A percentile compares a stretch with the other conserved stretches of the same genome.
These are phyloP conservation scores for Papilio polytes DNA, from an alignment of 1,140 invertebrate species.

Conservation along the genomic window DNA sequence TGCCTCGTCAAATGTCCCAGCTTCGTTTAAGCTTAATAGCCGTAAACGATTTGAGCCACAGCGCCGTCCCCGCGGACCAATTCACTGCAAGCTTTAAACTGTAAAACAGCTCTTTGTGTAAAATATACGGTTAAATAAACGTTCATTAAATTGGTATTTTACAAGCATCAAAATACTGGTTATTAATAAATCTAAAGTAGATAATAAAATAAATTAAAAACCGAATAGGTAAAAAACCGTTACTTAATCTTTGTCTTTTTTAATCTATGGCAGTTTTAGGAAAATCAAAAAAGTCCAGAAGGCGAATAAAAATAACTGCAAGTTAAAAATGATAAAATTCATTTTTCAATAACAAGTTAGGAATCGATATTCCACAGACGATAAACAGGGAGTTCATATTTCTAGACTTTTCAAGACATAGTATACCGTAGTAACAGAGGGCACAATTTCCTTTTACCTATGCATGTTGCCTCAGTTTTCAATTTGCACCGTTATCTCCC, in stretches of 20 bases:
- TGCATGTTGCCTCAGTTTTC: constrained; percentile 25
- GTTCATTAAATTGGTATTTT: background rate
- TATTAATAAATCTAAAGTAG: background rate
- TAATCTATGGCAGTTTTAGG: no score
- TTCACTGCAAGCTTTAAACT: constrained; percentile 32
- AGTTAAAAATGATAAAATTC: background rate
- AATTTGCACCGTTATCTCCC: constrained; percentile 33
- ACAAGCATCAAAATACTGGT: background rate
- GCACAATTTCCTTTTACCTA: constrained; percentile 27
- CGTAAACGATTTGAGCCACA: constrained; percentile 31
- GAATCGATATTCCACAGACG: background rate
- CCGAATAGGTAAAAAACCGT: no score
- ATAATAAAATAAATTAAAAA: no score
- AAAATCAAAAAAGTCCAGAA: no score
- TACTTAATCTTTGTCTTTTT: no score
- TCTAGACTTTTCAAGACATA: background rate
- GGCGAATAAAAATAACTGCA: no score
- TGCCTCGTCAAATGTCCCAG: constrained; percentile 23
- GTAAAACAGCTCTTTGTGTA: constrained; percentile 25
- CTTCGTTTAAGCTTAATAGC: constrained; percentile 27
- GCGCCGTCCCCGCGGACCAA: constrained; percentile 6
- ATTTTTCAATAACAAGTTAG: background rate
- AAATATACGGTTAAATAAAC: constrained; percentile 15
- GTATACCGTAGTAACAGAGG: constrained; percentile 1
- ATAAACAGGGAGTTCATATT: background rate